Percentiles rank a stretch among this genome's conserved stretches.
Evolutionary conservation across 1,140 invertebrate genomes (phyloP).

Genomic region (Colletes gigas): DNA sequence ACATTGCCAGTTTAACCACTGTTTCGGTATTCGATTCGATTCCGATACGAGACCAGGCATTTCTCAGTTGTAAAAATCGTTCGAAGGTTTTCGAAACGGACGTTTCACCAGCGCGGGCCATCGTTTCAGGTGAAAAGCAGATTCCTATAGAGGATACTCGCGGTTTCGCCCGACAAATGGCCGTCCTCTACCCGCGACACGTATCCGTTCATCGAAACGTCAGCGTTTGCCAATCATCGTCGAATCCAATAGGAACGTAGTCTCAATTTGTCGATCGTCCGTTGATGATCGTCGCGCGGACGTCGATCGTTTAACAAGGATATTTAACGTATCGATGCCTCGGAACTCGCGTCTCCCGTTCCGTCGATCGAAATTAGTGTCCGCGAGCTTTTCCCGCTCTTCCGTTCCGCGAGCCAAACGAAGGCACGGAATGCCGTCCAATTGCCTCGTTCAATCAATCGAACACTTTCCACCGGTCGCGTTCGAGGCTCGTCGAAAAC

Average conservation of each 20-base stretch:
- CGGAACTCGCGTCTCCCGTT: too few species aligned
- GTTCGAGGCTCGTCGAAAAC: not conserved
- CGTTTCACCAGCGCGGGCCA: too few species aligned
- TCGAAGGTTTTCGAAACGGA: too few species aligned
- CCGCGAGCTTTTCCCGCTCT: not conserved
- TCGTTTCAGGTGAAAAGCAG: too few species aligned
- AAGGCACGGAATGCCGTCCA: not conserved
- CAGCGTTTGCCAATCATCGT: conserved; percentile 3
- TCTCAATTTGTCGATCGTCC: conserved; percentile 13
- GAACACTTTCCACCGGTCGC: not conserved
- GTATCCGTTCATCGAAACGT: conserved; percentile 7
- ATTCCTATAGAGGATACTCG: not conserved
- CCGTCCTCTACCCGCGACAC: conserved; percentile 3
- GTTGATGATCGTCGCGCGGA: not conserved
- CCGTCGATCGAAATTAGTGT: not conserved
- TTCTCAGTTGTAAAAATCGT: not conserved
- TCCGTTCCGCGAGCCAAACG: not conserved
- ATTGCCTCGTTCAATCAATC: not conserved
- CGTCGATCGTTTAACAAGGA: conserved; percentile 2
- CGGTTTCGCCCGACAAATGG: not conserved
- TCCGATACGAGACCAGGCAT: too few species aligned
- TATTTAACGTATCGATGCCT: not conserved
- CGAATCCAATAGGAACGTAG: not conserved
- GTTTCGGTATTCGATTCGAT: too few species aligned
- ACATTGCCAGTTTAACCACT: too few species aligned